phyloP scores from a whole-genome alignment of 2,797 vertebrate genomes.

The Tympanoctomys barrerae region DNA sequence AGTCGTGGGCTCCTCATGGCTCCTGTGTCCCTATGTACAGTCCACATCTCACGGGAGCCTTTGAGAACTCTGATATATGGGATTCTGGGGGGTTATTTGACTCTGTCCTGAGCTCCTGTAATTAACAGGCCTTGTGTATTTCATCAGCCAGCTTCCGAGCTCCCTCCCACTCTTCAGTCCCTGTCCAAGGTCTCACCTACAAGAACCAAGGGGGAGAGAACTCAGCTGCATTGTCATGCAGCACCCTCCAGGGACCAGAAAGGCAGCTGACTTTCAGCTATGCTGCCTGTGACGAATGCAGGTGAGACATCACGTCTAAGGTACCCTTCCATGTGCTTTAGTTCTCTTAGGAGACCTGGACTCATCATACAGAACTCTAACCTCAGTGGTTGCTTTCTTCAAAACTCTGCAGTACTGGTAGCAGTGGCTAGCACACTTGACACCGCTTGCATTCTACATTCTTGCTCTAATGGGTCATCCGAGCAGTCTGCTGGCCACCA shows the following conservation, averaged over 20 bases:
- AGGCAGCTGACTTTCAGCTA: too few species aligned
- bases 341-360: neutral
- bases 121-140: neutral
- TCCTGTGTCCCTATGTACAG: neutral
- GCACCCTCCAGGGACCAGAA: neutral
- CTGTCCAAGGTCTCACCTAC: neutral
- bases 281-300: neutral
- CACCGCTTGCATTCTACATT: fast-evolving
- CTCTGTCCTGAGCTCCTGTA: neutral
- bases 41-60: neutral
- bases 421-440: neutral
- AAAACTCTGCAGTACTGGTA: neutral
- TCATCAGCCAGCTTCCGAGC: neutral
- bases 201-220: neutral
- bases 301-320: neutral
- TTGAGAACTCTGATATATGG: neutral
- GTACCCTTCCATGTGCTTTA: neutral
- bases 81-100: neutral
- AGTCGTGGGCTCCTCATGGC: neutral
- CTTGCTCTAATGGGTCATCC: neutral
- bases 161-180: neutral
- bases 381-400: neutral
- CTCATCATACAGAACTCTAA: neutral
- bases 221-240: neutral
- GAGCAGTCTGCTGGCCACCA: neutral